phyloP scores from a whole-genome alignment of 2,888 invertebrate species.

The Volucella inflata region DNA sequence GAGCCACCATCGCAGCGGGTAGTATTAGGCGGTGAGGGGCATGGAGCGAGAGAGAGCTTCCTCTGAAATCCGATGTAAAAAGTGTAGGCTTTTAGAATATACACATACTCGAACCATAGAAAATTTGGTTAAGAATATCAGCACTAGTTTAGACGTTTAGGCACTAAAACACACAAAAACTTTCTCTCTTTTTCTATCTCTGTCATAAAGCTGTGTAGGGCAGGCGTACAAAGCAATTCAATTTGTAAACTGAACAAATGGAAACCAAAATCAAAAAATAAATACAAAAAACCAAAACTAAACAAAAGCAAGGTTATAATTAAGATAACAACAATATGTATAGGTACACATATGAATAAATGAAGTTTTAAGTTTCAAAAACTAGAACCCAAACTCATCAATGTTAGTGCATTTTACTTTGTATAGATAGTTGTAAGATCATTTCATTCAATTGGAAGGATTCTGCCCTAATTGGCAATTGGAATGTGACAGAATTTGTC shows the following conservation, averaged over 20 bases:
- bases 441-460: constrained; percentile 17
- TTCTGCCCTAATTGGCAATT: constrained; percentile 11
- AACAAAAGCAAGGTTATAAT: background rate
- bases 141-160: too few species aligned
- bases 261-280: background rate
- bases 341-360: background rate
- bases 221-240: constrained; percentile 30
- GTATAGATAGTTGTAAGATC: constrained; percentile 50
- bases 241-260: constrained; percentile 38
- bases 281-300: background rate
- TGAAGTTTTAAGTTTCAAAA: background rate
- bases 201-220: too few species aligned
- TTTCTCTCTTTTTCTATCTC: too few species aligned
- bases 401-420: constrained; percentile 57
- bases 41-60: constrained; percentile 83
- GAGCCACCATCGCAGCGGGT: constrained; percentile 87
- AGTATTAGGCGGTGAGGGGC: constrained; percentile 83
- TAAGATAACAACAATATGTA: constrained; percentile 10
- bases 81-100: constrained; percentile 55
- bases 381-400: constrained; percentile 49
- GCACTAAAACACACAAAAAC: too few species aligned
- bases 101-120: too few species aligned
- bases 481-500: background rate
- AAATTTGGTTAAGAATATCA: too few species aligned
- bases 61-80: constrained; percentile 81